Percentiles rank a stretch among this genome's conserved stretches.
These are phyloP conservation scores for Drosophila putrida DNA, from an alignment of 2,888 invertebrate genomes.

Conservation along the genomic window DNA sequence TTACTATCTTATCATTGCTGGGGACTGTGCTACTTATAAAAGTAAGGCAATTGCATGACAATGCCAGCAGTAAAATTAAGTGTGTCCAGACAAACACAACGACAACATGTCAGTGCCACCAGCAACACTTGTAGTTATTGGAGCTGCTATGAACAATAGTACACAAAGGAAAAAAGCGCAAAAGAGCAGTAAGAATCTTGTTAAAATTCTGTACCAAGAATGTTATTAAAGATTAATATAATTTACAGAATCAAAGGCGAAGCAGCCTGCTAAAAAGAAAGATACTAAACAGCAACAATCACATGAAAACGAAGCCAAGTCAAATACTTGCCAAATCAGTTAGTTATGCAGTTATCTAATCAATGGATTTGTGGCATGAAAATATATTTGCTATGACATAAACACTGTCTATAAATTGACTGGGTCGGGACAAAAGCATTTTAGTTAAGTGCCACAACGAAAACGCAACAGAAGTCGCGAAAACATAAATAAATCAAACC, in stretches of 20 bases:
- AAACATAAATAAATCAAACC: not conserved
- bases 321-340: constrained; percentile 64
- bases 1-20: constrained; percentile 46
- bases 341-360: constrained; percentile 64
- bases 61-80: constrained; percentile 33
- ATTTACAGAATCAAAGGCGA: constrained; percentile 26
- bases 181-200: constrained; percentile 20
- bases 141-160: constrained; percentile 40
- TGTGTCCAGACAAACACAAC: constrained; percentile 12
- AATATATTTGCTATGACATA: constrained; percentile 74
- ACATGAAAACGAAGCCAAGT: constrained; percentile 35
- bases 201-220: not conserved
- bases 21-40: constrained; percentile 54
- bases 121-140: constrained; percentile 64
- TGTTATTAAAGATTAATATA: constrained; percentile 9
- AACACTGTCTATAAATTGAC: constrained; percentile 66
- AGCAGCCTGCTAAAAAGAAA: constrained; percentile 17
- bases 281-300: constrained; percentile 11
- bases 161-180: constrained; percentile 26
- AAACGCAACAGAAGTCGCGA: constrained; percentile 20
- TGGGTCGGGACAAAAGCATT: constrained; percentile 29
- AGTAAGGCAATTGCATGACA: constrained; percentile 30
- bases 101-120: constrained; percentile 64
- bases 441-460: constrained; percentile 56
- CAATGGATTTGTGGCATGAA: constrained; percentile 66